These are phyloP conservation scores for Diaprepes abbreviatus DNA, from an alignment of 2,888 invertebrate genomes.

Conservation along the genomic window DNA sequence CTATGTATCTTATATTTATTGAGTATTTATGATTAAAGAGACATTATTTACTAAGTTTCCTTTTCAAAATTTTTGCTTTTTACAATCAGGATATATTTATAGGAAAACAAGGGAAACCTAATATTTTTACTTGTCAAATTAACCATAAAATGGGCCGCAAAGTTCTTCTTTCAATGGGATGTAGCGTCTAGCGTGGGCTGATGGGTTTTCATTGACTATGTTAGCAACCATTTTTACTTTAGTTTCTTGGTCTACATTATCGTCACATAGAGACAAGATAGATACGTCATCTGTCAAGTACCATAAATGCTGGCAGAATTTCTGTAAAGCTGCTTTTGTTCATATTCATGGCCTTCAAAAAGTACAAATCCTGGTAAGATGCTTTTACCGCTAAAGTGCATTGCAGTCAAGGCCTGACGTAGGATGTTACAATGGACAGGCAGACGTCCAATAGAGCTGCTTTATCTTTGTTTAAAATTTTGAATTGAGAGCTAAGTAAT, in stretches of 20 bases:
- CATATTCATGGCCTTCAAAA: background rate
- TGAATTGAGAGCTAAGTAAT: constrained; percentile 28
- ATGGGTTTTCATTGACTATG: background rate
- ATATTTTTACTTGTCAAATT: no score
- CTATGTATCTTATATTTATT: no score
- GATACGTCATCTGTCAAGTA: background rate
- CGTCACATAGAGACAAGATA: no score
- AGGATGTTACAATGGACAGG: background rate
- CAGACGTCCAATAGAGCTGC: background rate
- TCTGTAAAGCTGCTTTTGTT: background rate
- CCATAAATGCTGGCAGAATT: background rate
- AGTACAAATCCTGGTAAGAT: constrained; percentile 50
- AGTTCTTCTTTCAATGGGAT: background rate
- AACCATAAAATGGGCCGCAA: no score
- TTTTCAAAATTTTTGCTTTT: no score
- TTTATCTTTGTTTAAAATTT: background rate
- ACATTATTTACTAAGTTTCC: no score
- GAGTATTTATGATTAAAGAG: no score
- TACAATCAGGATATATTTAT: no score
- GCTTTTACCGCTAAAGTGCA: background rate
- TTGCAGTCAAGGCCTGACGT: no score
- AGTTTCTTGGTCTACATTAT: no score
- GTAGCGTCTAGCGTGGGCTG: background rate
- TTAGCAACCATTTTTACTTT: background rate
- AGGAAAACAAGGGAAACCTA: no score